Evolutionary conservation across 2,113 vertebrate genomes (phyloP), one percentile per base, ranked within the genome.

Genomic region (Gobio gobio): DNA sequence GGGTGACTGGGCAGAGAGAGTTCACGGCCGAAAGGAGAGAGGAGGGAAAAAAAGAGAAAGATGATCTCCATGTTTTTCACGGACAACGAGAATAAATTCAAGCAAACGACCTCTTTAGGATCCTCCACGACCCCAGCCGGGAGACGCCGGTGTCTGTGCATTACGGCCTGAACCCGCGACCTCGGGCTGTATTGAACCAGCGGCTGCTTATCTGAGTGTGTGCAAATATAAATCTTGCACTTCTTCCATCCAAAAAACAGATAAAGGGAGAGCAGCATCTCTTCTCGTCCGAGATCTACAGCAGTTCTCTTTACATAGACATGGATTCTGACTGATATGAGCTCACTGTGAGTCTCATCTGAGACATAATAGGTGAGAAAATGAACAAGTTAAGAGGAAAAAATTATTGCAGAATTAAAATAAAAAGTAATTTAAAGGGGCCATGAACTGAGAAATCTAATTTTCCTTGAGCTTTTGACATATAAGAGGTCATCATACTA

Each of bases 1-100:
- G 85, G 86, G 86, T 92, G 90, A 91, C 91, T 88, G 90, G 72
- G 86, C 88, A 91, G 73, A 54, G 78, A 90, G 88, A 90, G 90
- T 88, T 92, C 91, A 91, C 68, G 3, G 85, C 87, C 88, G 83
- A 76, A 73, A 13, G 58, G n/a, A 73, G 75, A 64, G 78, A 22
- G n/a, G 18, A 20, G 59, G 56, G 29, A 82, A 83, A 92, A 87
- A 86, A 89, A 87, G 74, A 92, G 91, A 90, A 92, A 93, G 91
- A 91, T 82, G 91, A 94, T 91, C 88, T 87, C 85, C 70, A 85
- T 83, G 90, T 85, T 83, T 91, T 89, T 82, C 56, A 75, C 72
- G 86, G 88, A 74, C 83, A 88, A 87, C 90, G 45, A 70, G 83
- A 85, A 89, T 90, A 63, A 81, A 91, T 89, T 92, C 89, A 89